Base-by-base conservation (phyloP, 2,113 vertebrate species). In the Melanotaenia duboulayi region DNA sequence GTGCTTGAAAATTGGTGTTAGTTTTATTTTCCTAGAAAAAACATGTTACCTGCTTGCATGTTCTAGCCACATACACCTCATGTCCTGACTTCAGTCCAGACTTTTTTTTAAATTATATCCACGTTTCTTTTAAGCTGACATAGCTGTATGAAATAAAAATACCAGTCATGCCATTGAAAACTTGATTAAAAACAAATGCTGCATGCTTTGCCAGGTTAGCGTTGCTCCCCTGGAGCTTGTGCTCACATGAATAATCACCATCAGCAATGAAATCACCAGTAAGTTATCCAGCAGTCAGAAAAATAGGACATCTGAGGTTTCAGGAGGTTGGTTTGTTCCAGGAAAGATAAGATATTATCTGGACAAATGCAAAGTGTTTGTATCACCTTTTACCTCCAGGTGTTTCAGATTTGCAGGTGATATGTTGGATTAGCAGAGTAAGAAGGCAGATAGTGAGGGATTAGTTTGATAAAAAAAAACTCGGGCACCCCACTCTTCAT, bases 391-490 rank as follows among this genome's bases (percentile, higher is more conserved):
- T 48, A 23, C 75, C 40, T 40, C 75, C 7, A 52, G 12, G 11
- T 78, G 84, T 77, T 85, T 67, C 66, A 67, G 74, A 74, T 81
- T 64, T n/a, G 46, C 50, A 50, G 37, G 22, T 20, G 75, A 68
- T 75, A 74, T 44, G 12, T 40, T 0, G 65, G 68, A 80, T 88
- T 70, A 73, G 46, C 4, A 1, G 28, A 50, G 17, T 72, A 61
- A 78, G 68, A 24, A 19, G 35, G 4, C 35, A 28, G 80, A 85
- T 81, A 77, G 50, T 9, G 5, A 78, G 54, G 23, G 14, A 68
- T 75, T 71, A 77, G 65, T 61, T 35, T 54, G 81, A 74, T 72
- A 66, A 63, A 50, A 65, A 65, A 22, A 44, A 3, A 28, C 28
- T 55, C 9, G 9, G 12, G 2, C 67, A 19, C 4, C 13, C 46